A percentile compares a stretch with the other conserved stretches of the same genome.
Evolutionary conservation across 2,888 invertebrate species (phyloP).

Genomic region (Loripinus fragilis): DNA sequence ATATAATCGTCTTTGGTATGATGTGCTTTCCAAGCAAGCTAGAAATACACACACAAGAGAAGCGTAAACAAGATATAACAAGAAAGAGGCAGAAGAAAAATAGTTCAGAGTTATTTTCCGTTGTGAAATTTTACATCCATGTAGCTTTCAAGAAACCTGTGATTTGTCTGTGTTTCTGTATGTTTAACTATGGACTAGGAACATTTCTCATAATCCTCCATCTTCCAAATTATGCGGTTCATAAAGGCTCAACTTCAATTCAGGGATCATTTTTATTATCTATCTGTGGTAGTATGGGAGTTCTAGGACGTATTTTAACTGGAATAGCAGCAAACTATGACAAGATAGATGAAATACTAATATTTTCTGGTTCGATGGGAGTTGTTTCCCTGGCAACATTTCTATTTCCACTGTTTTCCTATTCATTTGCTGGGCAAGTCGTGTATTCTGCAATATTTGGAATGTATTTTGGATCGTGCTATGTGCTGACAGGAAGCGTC

Average conservation of each 20-base stretch:
- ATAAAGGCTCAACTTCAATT: slow-evolving; percentile 28
- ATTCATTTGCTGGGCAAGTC: slow-evolving; percentile 33
- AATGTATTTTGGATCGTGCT: slow-evolving; percentile 42
- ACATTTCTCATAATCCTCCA: slow-evolving; percentile 33
- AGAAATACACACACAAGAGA: slow-evolving; percentile 28
- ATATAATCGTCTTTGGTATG: slow-evolving; percentile 43
- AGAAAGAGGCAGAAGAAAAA: not conserved
- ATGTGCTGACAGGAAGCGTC: slow-evolving; percentile 36
- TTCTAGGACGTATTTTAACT: slow-evolving; percentile 42
- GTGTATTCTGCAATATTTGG: slow-evolving; percentile 40
- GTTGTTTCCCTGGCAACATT: slow-evolving; percentile 39
- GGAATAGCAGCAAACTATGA: slow-evolving; percentile 33
- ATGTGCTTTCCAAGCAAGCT: slow-evolving; percentile 50
- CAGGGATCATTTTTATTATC: slow-evolving; percentile 42
- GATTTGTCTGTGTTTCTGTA: slow-evolving; percentile 34
- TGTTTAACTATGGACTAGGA: slow-evolving; percentile 38
- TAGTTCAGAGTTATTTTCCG: not conserved
- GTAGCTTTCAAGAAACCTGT: slow-evolving; percentile 37
- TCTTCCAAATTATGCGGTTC: slow-evolving; percentile 39
- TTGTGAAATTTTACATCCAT: slow-evolving; percentile 15
- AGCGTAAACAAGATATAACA: slow-evolving; percentile 18
- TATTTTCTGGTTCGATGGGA: slow-evolving; percentile 32
- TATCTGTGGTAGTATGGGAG: slow-evolving; percentile 31
- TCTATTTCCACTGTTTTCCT: slow-evolving; percentile 34
- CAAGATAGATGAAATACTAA: slow-evolving; percentile 22